A percentile compares a stretch with the other conserved stretches of the same genome.
Evolutionary conservation across 30 jellyfish, hydroid and myxozoan species (phyloP).

Genomic region (Rhopilema esculentum): DNA sequence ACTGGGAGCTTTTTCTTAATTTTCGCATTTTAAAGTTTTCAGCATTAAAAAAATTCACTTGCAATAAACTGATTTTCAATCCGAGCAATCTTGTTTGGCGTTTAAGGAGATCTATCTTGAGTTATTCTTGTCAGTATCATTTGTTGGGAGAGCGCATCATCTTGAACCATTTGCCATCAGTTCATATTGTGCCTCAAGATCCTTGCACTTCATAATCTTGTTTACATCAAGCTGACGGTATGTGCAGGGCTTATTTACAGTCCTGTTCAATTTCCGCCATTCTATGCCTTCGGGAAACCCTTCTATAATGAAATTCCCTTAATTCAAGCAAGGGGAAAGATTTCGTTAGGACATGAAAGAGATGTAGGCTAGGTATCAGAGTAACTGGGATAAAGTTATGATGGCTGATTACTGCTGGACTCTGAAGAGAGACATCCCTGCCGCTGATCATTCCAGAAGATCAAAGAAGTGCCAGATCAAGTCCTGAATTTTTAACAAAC

Average conservation of each 20-base stretch:
- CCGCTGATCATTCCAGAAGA: constrained; percentile 7
- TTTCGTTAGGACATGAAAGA: constrained; percentile 39
- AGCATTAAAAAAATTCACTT: too few relatives aligned
- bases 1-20: too few relatives aligned
- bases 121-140: neutral
- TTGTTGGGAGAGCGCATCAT: neutral
- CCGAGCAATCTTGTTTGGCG: too few relatives aligned
- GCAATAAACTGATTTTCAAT: too few relatives aligned
- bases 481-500: constrained; percentile 5
- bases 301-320: constrained; percentile 44
- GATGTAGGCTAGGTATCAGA: constrained; percentile 50
- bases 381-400: constrained; percentile 37
- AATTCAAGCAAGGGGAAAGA: constrained; percentile 57
- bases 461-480: constrained; percentile 30
- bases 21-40: too few relatives aligned
- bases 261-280: constrained; percentile 26
- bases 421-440: constrained; percentile 10
- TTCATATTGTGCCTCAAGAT: neutral
- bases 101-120: too few relatives aligned
- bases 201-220: constrained; percentile 23
- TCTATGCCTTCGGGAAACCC: constrained; percentile 45
- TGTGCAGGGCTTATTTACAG: constrained; percentile 21
- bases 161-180: neutral
- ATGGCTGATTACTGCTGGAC: constrained; percentile 28
- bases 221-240: constrained; percentile 26